Evolutionary conservation across 37 sponge, comb jelly and placozoan species (phyloP).

Genomic region (Cladorhizidae sp.): DNA sequence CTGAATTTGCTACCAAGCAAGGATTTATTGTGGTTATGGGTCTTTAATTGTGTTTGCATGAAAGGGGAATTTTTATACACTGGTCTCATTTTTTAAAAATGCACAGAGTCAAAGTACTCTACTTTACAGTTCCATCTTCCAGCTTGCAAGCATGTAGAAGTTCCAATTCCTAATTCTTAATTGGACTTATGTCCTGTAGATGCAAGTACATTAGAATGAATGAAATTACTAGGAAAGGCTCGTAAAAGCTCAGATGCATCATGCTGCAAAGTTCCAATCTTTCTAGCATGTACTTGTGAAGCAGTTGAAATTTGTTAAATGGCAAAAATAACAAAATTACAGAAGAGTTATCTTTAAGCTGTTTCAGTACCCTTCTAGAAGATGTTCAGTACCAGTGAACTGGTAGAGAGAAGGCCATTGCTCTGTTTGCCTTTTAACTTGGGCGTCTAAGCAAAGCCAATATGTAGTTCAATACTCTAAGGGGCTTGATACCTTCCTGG

Average conservation of each 20-base stretch:
- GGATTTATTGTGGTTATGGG: not conserved
- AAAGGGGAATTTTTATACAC: slow-evolving; percentile 10
- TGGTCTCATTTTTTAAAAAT: not conserved
- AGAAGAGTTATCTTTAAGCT: slow-evolving; percentile 7
- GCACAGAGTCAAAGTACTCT: not conserved
- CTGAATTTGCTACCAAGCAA: not conserved
- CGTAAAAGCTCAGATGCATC: not conserved
- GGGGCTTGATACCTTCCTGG: slow-evolving; percentile 28
- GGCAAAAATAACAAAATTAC: slow-evolving; percentile 8
- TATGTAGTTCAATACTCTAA: slow-evolving; percentile 26
- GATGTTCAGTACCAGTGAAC: not conserved
- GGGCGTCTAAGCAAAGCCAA: not conserved
- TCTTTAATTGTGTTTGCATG: not conserved
- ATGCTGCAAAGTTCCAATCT: slow-evolving; percentile 1
- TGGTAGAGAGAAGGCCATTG: slow-evolving; percentile 10
- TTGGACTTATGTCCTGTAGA: not conserved
- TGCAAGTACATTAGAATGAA: not conserved
- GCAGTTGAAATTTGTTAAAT: not conserved
- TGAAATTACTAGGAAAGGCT: not conserved
- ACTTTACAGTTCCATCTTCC: no score
- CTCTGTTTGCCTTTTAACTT: slow-evolving; percentile 3
- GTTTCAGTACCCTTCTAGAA: not conserved
- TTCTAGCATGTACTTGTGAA: slow-evolving; percentile 5
- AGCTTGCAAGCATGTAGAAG: no score
- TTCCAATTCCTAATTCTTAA: not conserved